phyloP scores from a whole-genome alignment of 2,888 invertebrate species.

The Lasioglossum morio region DNA sequence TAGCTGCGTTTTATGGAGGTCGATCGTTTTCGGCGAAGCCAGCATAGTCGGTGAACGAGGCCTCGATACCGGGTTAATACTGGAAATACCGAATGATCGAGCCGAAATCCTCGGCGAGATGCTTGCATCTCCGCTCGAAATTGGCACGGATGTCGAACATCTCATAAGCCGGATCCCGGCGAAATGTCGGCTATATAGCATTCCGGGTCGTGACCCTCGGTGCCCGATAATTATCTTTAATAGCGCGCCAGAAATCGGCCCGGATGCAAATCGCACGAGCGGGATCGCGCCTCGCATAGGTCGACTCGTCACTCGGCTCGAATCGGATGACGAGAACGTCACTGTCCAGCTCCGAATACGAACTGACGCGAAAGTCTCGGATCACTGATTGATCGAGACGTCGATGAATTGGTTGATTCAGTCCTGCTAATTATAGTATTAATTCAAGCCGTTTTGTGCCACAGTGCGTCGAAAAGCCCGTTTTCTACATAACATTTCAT shows the following conservation, averaged over 20 bases:
- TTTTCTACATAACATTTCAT: background rate
- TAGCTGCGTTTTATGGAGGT: conserved; percentile 18
- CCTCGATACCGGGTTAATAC: conserved; percentile 42
- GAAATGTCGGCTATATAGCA: conserved; percentile 57
- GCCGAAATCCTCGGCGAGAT: conserved; percentile 45
- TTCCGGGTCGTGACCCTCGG: conserved; percentile 49
- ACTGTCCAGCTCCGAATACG: conserved; percentile 43
- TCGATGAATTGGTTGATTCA: background rate
- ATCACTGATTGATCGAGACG: background rate
- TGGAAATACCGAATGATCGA: conserved; percentile 54
- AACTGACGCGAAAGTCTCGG: background rate
- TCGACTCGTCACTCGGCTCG: conserved; percentile 49
- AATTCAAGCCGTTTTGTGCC: background rate
- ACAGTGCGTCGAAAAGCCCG: background rate
- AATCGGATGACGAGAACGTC: conserved; percentile 59
- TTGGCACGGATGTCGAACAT: conserved; percentile 62
- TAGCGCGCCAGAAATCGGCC: conserved; percentile 52
- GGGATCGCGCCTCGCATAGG: conserved; percentile 36
- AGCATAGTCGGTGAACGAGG: conserved; percentile 28
- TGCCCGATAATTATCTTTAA: conserved; percentile 64
- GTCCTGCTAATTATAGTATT: background rate
- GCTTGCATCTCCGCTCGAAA: conserved; percentile 53
- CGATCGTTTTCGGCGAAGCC: conserved; percentile 20
- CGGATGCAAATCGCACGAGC: conserved; percentile 66
- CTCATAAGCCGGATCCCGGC: conserved; percentile 53